A percentile compares a stretch with the other conserved stretches of the same genome.
Conservation (phyloP, 1,140 invertebrate genomes). For the Watersipora subatra region DNA sequence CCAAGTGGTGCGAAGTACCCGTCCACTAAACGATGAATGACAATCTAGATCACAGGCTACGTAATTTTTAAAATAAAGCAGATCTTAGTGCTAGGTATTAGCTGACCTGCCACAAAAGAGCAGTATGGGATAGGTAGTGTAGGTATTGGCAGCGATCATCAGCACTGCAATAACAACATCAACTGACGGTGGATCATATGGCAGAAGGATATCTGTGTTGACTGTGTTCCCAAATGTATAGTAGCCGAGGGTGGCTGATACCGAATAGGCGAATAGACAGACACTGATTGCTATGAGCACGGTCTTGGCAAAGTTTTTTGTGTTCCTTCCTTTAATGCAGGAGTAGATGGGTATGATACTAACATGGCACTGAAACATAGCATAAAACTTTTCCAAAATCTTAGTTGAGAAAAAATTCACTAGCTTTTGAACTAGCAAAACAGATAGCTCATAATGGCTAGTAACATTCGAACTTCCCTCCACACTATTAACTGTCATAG, state of each 20-base stretch:
- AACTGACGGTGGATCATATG: slow-evolving; percentile 44
- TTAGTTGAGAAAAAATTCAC: no score
- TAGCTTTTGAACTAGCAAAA: no score
- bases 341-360: slow-evolving; percentile 58
- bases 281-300: slow-evolving; percentile 47
- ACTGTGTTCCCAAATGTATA: slow-evolving; percentile 53
- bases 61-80: no score
- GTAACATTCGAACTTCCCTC: no score
- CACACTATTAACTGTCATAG: no score
- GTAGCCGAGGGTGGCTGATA: slow-evolving; percentile 54
- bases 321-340: slow-evolving; percentile 48
- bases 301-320: slow-evolving; percentile 47
- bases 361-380: slow-evolving; percentile 52
- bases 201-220: slow-evolving; percentile 50
- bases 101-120: slow-evolving; percentile 51
- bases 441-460: no score
- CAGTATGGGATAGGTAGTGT: slow-evolving; percentile 59
- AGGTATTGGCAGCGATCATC: slow-evolving; percentile 53
- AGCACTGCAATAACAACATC: slow-evolving; percentile 49
- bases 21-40: no score
- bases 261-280: slow-evolving; percentile 50
- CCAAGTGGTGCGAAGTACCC: no score
- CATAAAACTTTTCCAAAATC: no score
- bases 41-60: no score
- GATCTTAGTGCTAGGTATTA: no score